phyloP scores from a whole-genome alignment of 2,113 vertebrate genomes.

The Lycocorax pyrrhopterus region DNA sequence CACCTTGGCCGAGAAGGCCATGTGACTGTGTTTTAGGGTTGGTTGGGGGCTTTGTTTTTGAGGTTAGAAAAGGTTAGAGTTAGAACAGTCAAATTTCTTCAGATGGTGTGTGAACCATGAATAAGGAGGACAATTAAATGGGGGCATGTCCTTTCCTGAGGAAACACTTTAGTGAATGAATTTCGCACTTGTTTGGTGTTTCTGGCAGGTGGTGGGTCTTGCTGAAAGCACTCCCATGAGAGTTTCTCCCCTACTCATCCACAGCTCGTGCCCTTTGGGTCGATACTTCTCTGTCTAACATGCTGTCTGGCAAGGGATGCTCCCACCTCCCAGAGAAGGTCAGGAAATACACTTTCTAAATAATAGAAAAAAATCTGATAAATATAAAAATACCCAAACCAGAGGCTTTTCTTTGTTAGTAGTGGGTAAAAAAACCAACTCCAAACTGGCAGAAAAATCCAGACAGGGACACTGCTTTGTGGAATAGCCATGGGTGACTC shows the following conservation, averaged over 20 bases:
- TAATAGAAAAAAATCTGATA: background rate
- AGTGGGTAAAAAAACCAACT: background rate
- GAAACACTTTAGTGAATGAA: background rate
- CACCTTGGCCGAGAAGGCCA: background rate
- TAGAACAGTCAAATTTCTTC: background rate
- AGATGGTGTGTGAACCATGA: background rate
- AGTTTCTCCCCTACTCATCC: background rate
- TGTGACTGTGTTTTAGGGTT: background rate
- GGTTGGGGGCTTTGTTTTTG: background rate
- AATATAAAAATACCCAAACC: background rate
- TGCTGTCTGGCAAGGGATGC: background rate
- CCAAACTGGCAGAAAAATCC: background rate
- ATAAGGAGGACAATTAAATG: background rate
- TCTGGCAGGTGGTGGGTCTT: background rate
- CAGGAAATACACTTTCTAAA: background rate
- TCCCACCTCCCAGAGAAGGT: background rate
- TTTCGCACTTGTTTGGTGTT: fast-evolving
- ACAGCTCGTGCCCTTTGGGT: background rate
- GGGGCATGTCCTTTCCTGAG: background rate
- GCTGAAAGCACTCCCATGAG: fast-evolving
- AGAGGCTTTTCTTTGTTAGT: background rate
- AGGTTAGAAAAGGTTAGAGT: background rate
- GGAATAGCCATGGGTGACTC: background rate
- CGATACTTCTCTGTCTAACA: background rate
- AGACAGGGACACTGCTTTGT: background rate